phyloP scores from a whole-genome alignment of 2,797 vertebrate genomes.

The Carcharodon carcharias region DNA sequence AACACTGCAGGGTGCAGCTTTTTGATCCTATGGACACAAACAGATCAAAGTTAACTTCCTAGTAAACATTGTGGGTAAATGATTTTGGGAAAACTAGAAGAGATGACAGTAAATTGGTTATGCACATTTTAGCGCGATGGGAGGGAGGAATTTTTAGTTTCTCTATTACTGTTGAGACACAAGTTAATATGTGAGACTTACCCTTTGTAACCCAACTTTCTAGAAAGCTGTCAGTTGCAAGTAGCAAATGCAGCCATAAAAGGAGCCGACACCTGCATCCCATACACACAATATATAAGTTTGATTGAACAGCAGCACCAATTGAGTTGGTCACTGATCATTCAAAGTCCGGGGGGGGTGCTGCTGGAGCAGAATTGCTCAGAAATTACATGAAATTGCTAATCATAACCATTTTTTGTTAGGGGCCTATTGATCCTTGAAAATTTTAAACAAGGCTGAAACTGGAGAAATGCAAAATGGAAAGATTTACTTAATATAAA shows the following conservation, averaged over 20 bases:
- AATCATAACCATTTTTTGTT: background rate
- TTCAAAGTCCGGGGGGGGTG: background rate
- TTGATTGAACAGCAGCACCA: background rate
- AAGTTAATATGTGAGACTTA: background rate
- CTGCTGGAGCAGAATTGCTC: background rate
- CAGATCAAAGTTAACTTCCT: background rate
- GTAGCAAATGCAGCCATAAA: background rate
- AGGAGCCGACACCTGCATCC: background rate
- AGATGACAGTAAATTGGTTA: background rate
- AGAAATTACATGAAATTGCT: no score
- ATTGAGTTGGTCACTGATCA: background rate
- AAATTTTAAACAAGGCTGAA: background rate
- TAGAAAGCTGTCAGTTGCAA: background rate
- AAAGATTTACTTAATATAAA: no score
- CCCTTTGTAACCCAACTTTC: background rate
- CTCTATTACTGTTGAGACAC: background rate
- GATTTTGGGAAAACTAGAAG: background rate
- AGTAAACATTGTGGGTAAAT: background rate
- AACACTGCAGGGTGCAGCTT: slow-evolving; percentile 73
- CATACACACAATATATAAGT: background rate
- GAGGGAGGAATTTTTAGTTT: background rate
- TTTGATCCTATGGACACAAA: slow-evolving; percentile 59
- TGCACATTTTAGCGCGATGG: background rate
- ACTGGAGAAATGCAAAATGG: no score
- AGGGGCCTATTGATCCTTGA: background rate